Evolutionary conservation across 2,888 invertebrate species (phyloP).

Genomic region (Ceratothoa steindachneri): DNA sequence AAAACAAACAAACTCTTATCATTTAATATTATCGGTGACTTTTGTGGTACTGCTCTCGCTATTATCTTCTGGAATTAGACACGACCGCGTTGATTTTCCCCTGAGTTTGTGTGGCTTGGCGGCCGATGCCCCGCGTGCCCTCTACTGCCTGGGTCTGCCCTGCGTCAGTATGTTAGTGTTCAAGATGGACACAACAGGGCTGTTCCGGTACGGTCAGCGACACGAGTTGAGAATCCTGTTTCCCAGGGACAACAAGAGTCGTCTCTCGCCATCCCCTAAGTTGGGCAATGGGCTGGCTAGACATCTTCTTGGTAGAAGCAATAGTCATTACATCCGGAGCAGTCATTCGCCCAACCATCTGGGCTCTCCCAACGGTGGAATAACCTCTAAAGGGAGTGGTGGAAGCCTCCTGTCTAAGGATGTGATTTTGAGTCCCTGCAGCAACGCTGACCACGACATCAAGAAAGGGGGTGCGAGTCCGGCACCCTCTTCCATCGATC

Average conservation of each 20-base stretch:
- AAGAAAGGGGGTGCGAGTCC: too few species aligned
- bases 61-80: too few species aligned
- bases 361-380: neutral
- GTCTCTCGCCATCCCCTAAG: neutral
- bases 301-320: slow-evolving; percentile 9
- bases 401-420: neutral
- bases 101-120: neutral
- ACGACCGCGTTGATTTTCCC: too few species aligned
- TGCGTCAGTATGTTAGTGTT: slow-evolving; percentile 31
- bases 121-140: neutral
- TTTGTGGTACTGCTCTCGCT: too few species aligned
- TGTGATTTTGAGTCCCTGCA: neutral
- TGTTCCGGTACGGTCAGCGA: slow-evolving; percentile 37
- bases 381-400: neutral
- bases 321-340: neutral
- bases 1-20: too few species aligned
- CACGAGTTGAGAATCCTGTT: slow-evolving; percentile 32
- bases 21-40: too few species aligned
- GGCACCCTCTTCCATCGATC: neutral
- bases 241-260: slow-evolving; percentile 24
- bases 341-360: neutral
- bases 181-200: slow-evolving; percentile 37
- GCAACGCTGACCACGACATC: neutral
- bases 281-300: neutral
- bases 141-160: neutral